Conservation (phyloP, 1,140 invertebrate species). For the Caerostris extrusa region DNA sequence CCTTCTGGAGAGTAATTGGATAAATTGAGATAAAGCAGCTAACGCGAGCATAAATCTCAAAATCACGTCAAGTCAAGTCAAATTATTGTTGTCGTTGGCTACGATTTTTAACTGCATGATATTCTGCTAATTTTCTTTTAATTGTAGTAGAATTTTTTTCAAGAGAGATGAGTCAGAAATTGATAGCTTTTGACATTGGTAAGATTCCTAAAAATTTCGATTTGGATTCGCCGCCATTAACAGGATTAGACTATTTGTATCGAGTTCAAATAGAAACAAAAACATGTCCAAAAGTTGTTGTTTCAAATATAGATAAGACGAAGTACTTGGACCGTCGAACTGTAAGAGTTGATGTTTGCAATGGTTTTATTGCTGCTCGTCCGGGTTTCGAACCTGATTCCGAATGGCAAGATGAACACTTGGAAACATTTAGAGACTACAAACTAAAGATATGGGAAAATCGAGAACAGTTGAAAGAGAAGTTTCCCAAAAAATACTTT, state of each 20-base stretch:
- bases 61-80: too few species aligned
- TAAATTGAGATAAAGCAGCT: too few species aligned
- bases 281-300: conserved; percentile 83
- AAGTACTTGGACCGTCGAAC: conserved; percentile 81
- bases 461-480: background rate
- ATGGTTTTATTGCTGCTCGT: conserved; percentile 40
- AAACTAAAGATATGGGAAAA: background rate
- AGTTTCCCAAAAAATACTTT: background rate
- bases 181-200: conserved; percentile 15
- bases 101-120: too few species aligned
- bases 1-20: too few species aligned
- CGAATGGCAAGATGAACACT: conserved; percentile 3
- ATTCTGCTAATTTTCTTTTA: too few species aligned
- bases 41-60: too few species aligned
- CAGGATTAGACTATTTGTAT: conserved; percentile 55
- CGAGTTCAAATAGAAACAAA: conserved; percentile 83
- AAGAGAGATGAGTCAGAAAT: too few species aligned
- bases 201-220: conserved; percentile 26
- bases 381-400: conserved; percentile 53
- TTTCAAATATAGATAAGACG: conserved; percentile 82
- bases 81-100: too few species aligned
- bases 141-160: too few species aligned
- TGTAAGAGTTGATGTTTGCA: conserved; percentile 78
- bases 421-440: background rate
- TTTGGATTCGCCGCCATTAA: background rate